Evolutionary conservation across 2,797 vertebrate species (phyloP).

Genomic region (Alca torda): DNA sequence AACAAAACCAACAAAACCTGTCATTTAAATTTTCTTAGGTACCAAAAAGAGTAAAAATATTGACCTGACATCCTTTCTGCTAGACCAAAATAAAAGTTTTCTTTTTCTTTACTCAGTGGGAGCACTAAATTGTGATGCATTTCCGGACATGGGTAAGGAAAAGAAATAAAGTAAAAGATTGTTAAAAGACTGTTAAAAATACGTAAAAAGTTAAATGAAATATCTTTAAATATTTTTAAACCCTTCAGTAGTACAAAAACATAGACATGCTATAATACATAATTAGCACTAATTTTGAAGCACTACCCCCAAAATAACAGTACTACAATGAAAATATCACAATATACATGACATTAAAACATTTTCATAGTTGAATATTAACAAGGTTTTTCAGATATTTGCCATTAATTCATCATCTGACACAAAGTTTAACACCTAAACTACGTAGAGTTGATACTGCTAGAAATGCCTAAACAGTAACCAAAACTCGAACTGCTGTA

Average conservation of each 20-base stretch:
- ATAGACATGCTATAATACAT: background rate
- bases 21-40: background rate
- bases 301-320: constrained; percentile 2
- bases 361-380: background rate
- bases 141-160: background rate
- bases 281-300: background rate
- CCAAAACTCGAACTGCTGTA: background rate
- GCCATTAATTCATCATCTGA: background rate
- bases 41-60: background rate
- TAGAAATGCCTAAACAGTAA: background rate
- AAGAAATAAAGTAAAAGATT: background rate
- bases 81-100: background rate
- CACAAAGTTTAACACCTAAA: constrained; percentile 7
- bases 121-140: background rate
- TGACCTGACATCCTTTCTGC: background rate
- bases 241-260: background rate
- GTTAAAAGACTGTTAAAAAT: background rate
- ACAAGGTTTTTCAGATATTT: background rate
- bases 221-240: constrained; percentile 6
- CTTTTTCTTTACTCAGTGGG: background rate
- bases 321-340: constrained; percentile 56
- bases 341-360: background rate
- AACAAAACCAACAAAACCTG: background rate
- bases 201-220: background rate
- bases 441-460: background rate